A percentile compares a stretch with the other conserved stretches of the same genome.
These are phyloP conservation scores for Mastacembelus armatus DNA, from an alignment of 2,797 vertebrate genomes.

Conservation along the genomic window DNA sequence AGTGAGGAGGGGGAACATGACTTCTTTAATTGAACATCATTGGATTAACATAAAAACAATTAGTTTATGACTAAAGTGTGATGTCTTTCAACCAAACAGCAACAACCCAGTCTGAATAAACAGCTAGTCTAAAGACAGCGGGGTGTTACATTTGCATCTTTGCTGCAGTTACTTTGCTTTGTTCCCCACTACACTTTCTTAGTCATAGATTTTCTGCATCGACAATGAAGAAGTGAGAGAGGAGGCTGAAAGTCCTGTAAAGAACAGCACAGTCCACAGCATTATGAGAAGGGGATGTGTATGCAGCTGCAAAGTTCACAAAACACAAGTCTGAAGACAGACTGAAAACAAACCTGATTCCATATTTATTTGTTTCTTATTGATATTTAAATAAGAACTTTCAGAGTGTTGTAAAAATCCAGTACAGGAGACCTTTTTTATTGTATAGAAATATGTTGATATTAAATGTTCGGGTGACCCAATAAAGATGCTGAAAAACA, in stretches of 20 bases:
- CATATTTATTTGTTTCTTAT: not conserved
- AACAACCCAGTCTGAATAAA: not conserved
- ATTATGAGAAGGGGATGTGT: constrained; percentile 52
- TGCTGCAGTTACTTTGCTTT: constrained; percentile 24
- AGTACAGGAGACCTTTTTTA: too few relatives aligned
- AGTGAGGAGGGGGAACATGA: too few relatives aligned
- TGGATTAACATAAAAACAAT: too few relatives aligned
- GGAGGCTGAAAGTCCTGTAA: constrained; percentile 33
- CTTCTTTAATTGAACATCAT: too few relatives aligned
- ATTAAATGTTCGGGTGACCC: too few relatives aligned
- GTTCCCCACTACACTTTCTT: constrained; percentile 8
- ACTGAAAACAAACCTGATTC: not conserved
- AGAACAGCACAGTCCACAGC: not conserved
- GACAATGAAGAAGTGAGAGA: constrained; percentile 70
- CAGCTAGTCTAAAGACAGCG: constrained; percentile 9
- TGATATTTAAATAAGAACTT: not conserved
- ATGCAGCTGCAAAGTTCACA: constrained; percentile 11
- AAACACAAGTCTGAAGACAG: too few relatives aligned
- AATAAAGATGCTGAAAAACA: too few relatives aligned
- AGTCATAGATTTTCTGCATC: constrained; percentile 27
- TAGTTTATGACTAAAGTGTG: too few relatives aligned
- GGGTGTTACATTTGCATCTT: not conserved
- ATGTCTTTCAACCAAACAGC: not conserved
- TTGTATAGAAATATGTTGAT: too few relatives aligned
- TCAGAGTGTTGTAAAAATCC: too few relatives aligned